Base-by-base conservation (phyloP, 1,140 invertebrate species). In the Drosophila mauritiana region DNA sequence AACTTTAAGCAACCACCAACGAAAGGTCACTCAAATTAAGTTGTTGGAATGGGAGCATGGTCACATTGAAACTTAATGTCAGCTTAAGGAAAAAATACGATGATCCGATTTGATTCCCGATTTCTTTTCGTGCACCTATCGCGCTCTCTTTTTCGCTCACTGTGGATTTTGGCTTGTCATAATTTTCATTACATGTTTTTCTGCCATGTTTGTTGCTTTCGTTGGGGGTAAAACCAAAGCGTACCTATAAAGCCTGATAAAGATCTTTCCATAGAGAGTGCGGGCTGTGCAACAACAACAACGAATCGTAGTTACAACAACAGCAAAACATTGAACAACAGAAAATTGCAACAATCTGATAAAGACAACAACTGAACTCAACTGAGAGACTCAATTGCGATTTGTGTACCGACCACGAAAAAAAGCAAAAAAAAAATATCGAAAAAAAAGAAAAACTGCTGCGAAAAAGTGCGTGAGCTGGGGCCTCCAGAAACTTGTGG, bases 111-210 rank as follows among this genome's bases (percentile, higher is more conserved):
- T 37, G 13, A 25, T n/a, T 10, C 8, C 3, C 17, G 7, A 27
- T 39, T 64, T 46, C 34, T 31, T 37, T 11, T 37, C 17, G 20
- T 57, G 56, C 22, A 49, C 20, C 31, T 64, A 42, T 70, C 36
- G 56, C 49, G 58, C 48, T 59, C 53, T 42, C 31, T 73, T 40
- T 57, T 64, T 55, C 51, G 34, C 37, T 65, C 57, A 70, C 56
- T 57, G 75, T 43, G 56, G 63, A 65, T 78, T 80, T 83, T 76
- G 78, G 83, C 84, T 88, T 88, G 83, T 88, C 83, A 88, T 88
- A 88, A 89, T 88, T 88, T 88, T 88, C 84, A 88, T 88, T 88
- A 88, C 84, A 88, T 88, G 84, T 85, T 85, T 77, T 80, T 65
- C 73, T 81, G 83, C 68, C 82, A 86, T 78, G 74, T 85, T 85